These are phyloP conservation scores for Drosophila fuyamai DNA, from an alignment of 1,140 invertebrate species.

Conservation along the genomic window DNA sequence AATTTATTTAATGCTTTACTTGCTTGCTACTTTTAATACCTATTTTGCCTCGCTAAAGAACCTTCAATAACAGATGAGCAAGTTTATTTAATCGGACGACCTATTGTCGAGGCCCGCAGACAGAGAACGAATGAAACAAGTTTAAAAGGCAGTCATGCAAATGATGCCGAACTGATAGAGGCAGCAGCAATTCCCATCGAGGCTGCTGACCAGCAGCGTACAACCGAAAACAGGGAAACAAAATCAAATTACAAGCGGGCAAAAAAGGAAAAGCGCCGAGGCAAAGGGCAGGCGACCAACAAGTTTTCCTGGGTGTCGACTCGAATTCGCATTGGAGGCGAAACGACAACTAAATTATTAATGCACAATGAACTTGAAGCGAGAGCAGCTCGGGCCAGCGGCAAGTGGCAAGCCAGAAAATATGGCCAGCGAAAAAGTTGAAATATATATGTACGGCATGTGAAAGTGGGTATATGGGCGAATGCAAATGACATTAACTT, in stretches of 20 bases:
- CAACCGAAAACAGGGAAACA: conserved; percentile 35
- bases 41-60: background rate
- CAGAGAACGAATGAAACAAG: conserved; percentile 21
- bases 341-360: conserved; percentile 79
- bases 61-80: background rate
- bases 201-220: conserved; percentile 44
- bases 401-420: conserved; percentile 67
- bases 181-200: conserved; percentile 42
- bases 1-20: no score
- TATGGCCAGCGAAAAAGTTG: conserved; percentile 56
- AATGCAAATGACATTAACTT: conserved; percentile 66
- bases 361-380: conserved; percentile 79
- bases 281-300: conserved; percentile 24
- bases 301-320: conserved; percentile 52
- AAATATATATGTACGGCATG: conserved; percentile 12
- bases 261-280: conserved; percentile 21
- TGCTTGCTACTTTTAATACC: no score
- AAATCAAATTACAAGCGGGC: conserved; percentile 64
- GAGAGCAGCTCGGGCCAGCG: conserved; percentile 28
- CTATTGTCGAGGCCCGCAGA: conserved; percentile 3
- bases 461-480: conserved; percentile 31
- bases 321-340: conserved; percentile 42
- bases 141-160: conserved; percentile 46
- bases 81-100: conserved; percentile 16
- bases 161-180: conserved; percentile 31